These are phyloP conservation scores for Steinernema khuongi DNA, from an alignment of 1,140 invertebrate genomes.

Conservation along the genomic window DNA sequence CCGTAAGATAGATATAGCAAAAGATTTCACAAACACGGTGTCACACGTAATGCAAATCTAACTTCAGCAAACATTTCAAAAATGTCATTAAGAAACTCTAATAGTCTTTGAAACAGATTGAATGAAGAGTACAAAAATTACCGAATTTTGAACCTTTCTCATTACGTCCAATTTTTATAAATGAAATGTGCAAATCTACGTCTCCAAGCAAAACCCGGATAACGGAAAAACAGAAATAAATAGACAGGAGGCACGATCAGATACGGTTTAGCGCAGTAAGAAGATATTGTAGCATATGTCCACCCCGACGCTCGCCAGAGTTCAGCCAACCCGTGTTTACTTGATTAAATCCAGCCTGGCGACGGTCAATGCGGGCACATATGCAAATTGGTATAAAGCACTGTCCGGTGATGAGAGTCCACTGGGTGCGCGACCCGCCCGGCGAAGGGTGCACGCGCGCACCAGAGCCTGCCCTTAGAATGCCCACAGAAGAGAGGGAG, in stretches of 20 bases:
- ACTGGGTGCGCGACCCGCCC: neutral
- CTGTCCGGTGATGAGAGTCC: neutral
- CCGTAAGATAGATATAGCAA: too few species aligned
- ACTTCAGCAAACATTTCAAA: too few species aligned
- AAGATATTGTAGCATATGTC: slow-evolving; percentile 10
- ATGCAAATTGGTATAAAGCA: slow-evolving; percentile 10
- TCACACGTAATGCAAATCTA: too few species aligned
- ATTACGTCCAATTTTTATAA: too few species aligned
- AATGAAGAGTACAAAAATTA: too few species aligned
- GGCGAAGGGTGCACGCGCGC: neutral
- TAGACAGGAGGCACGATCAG: neutral
- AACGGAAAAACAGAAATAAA: too few species aligned
- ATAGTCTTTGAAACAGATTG: too few species aligned
- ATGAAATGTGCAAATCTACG: too few species aligned
- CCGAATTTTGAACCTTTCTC: too few species aligned
- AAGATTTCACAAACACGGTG: too few species aligned
- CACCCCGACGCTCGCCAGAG: neutral
- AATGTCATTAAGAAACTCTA: too few species aligned
- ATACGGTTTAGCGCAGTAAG: slow-evolving; percentile 1
- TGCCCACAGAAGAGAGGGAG: neutral
- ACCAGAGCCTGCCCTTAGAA: neutral
- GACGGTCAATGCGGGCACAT: slow-evolving; percentile 12
- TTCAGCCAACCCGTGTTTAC: neutral
- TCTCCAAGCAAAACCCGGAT: neutral
- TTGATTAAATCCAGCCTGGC: slow-evolving; percentile 8